These are phyloP conservation scores for Allobates femoralis DNA, from an alignment of 2,797 vertebrate genomes.

Conservation along the genomic window DNA sequence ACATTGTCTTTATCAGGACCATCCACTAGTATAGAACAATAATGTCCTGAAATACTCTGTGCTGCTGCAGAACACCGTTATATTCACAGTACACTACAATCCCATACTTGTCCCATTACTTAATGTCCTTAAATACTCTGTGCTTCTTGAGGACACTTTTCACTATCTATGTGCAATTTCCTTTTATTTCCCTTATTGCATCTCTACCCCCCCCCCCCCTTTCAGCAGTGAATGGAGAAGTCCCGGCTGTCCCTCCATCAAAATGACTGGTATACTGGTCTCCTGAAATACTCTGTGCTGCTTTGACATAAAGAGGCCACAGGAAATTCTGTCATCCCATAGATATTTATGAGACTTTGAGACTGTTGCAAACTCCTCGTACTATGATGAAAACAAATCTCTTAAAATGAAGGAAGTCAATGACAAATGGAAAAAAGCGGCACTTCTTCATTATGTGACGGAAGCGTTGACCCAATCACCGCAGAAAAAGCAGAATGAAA, in stretches of 20 bases:
- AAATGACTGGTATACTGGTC: background rate
- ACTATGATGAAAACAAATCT: background rate
- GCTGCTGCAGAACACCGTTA: no score
- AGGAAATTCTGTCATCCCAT: background rate
- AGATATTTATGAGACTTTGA: background rate
- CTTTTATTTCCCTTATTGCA: background rate
- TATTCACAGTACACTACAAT: no score
- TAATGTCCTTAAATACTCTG: background rate
- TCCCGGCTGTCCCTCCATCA: background rate
- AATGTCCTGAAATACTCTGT: no score
- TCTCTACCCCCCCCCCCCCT: no score
- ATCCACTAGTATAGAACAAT: background rate
- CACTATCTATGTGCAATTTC: background rate
- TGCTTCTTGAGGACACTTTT: background rate
- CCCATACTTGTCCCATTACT: no score
- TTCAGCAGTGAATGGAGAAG: background rate
- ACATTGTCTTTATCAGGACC: background rate
- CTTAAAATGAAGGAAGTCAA: background rate
- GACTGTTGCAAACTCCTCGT: background rate
- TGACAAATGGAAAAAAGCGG: background rate
- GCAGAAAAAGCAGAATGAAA: background rate
- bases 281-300: conserved; percentile 18
- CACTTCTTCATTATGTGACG: background rate
- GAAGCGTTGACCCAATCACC: background rate
- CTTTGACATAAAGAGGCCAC: background rate